These are phyloP conservation scores for mouse (Mus musculus) DNA, from an alignment of 2,113 vertebrate genomes.

Conservation along the genomic window GRCm39 chr7:53873001-53873500, in stretches of 20 bases:
- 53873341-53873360: background rate
- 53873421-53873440: background rate
- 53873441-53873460: background rate
- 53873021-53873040: constrained; percentile 53
- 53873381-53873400: background rate
- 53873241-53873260: background rate
- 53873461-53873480: background rate
- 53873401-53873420: background rate
- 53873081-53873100: background rate
- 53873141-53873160: background rate
- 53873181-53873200: background rate
- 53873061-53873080: background rate
- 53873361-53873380: background rate
- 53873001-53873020: constrained; percentile 45
- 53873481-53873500: background rate
- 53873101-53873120: background rate
- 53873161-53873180: background rate
- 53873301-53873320: background rate
- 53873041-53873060: constrained; percentile 7
- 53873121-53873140: background rate
- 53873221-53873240: background rate
- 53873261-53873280: background rate
- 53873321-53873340: background rate
- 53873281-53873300: background rate
- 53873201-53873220: background rate